Conservation (phyloP, 2,888 invertebrate genomes). For the Thymelicus acteon region DNA sequence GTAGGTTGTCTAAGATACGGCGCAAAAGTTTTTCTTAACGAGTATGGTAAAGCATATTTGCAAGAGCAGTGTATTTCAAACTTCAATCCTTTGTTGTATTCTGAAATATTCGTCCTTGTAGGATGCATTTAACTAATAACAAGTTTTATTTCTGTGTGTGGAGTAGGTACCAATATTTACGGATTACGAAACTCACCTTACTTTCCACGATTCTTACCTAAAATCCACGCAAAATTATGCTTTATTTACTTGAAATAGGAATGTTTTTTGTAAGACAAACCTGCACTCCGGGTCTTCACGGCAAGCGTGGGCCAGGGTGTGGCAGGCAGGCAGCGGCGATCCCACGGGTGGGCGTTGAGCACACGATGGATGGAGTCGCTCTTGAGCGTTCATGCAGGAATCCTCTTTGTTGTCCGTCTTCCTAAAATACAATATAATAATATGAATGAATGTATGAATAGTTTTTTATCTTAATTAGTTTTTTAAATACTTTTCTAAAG, state of each 20-base stretch:
- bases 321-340: constrained; percentile 92
- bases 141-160: no score
- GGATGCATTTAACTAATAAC: not conserved
- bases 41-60: not conserved
- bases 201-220: no score
- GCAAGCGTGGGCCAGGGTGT: constrained; percentile 93
- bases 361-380: constrained; percentile 94
- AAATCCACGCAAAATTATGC: no score
- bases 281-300: constrained; percentile 93
- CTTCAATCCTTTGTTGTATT: not conserved
- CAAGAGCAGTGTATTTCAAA: not conserved
- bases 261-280: constrained; percentile 83
- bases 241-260: no score
- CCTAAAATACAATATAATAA: constrained; percentile 74
- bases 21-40: not conserved
- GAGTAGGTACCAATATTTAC: no score
- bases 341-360: constrained; percentile 91
- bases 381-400: constrained; percentile 94
- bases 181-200: no score
- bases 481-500: no score
- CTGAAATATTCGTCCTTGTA: no score
- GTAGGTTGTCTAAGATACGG: constrained; percentile 3
- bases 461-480: no score
- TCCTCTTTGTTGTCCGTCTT: constrained; percentile 95
- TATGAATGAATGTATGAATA: no score